Evolutionary conservation across 2,113 vertebrate genomes (phyloP).

Genomic region (Aythya baeri): DNA sequence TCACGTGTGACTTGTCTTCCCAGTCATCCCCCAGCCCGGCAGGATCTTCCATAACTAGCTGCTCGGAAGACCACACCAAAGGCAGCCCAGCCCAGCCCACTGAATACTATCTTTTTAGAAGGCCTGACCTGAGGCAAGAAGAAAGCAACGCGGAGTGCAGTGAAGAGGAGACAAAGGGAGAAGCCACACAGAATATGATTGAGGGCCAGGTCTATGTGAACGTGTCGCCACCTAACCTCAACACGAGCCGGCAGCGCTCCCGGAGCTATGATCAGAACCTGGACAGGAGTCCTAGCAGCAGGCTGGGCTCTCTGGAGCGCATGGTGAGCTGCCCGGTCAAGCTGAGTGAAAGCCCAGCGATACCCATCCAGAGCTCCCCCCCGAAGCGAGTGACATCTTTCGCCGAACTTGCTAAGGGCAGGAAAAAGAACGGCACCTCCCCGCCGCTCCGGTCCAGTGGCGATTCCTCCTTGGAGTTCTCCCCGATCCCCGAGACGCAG

Average conservation of each 20-base stretch:
- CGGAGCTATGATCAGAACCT: constrained; percentile 96
- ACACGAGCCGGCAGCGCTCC: constrained; percentile 82
- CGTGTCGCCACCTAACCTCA: constrained; percentile 83
- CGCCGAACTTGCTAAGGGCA: constrained; percentile 90
- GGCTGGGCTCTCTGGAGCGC: constrained; percentile 89
- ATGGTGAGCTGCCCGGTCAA: constrained; percentile 96
- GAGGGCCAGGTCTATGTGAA: constrained; percentile 95
- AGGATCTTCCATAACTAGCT: constrained; percentile 92
- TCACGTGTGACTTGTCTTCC: constrained; percentile 95
- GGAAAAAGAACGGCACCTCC: constrained; percentile 81
- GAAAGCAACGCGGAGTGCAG: constrained; percentile 59
- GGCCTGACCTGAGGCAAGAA: constrained; percentile 61
- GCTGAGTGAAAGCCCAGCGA: constrained; percentile 84
- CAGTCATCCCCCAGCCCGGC: constrained; percentile 94
- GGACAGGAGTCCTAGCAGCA: constrained; percentile 81
- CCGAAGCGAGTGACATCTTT: constrained; percentile 92
- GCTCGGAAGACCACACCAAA: constrained; percentile 91
- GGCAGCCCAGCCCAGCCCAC: constrained; percentile 89
- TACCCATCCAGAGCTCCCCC: constrained; percentile 73
- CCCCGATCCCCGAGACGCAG: constrained; percentile 83
- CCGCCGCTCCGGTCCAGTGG: constrained; percentile 73
- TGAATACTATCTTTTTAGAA: constrained; percentile 94
- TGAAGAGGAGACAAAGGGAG: constrained; percentile 33
- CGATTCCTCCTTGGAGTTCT: constrained; percentile 86
- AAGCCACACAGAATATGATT: constrained; percentile 61